These are phyloP conservation scores for Calidris pygmaea DNA, from an alignment of 2,113 vertebrate genomes.

Conservation along the genomic window DNA sequence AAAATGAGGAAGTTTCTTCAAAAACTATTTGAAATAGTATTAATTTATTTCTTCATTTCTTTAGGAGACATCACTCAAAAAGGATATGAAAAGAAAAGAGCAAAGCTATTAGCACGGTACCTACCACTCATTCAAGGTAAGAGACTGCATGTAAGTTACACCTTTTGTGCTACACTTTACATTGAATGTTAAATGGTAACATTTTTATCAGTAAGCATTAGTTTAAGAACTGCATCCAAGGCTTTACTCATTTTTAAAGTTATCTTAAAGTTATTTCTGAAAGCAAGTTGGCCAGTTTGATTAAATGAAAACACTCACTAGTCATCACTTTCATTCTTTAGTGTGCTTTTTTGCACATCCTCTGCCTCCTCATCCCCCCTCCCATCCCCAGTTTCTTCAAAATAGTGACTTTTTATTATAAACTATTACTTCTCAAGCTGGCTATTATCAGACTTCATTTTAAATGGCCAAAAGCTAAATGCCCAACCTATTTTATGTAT, in stretches of 20 bases:
- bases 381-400: not conserved
- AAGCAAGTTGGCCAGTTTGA: not conserved
- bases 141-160: not conserved
- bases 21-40: not conserved
- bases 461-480: not conserved
- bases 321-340: not conserved
- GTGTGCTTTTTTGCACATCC: not conserved
- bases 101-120: conserved; percentile 77
- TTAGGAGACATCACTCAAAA: conserved; percentile 83
- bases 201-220: not conserved
- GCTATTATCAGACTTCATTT: not conserved
- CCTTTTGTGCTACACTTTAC: not conserved
- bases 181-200: not conserved
- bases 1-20: not conserved
- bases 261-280: not conserved
- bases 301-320: not conserved
- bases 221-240: not conserved
- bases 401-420: not conserved
- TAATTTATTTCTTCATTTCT: conserved; percentile 11
- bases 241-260: not conserved
- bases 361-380: not conserved
- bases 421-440: not conserved
- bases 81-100: conserved; percentile 81
- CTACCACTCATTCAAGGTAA: conserved; percentile 78
- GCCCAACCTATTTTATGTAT: not conserved